These are phyloP conservation scores for Parthenolecanium corni DNA, from an alignment of 2,888 invertebrate genomes.

Conservation along the genomic window DNA sequence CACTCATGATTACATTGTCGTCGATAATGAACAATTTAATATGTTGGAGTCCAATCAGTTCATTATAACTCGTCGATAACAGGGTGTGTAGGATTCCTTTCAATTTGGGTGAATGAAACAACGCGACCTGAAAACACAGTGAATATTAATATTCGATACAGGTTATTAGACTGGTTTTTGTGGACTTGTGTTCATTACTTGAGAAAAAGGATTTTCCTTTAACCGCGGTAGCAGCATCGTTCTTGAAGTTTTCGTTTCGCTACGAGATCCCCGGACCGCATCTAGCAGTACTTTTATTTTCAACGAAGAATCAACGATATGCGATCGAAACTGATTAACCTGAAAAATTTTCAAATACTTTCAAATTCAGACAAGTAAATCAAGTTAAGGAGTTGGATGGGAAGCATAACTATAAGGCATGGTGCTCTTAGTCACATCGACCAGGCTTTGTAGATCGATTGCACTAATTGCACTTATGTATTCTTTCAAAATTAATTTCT, in stretches of 20 bases:
- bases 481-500: too few relatives aligned
- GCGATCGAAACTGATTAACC: conserved; percentile 52
- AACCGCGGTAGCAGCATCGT: conserved; percentile 66
- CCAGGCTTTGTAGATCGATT: too few relatives aligned
- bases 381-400: too few relatives aligned
- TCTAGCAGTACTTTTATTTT: conserved; percentile 73
- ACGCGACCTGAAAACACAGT: conserved; percentile 50
- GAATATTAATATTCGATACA: too few relatives aligned
- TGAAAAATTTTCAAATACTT: conserved; percentile 32
- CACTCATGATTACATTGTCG: conserved; percentile 83
- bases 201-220: conserved; percentile 46
- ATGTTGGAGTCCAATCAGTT: conserved; percentile 88
- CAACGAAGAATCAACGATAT: conserved; percentile 45
- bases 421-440: too few relatives aligned
- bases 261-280: conserved; percentile 78
- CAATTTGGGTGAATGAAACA: conserved; percentile 88
- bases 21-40: conserved; percentile 97
- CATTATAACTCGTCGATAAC: conserved; percentile 82
- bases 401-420: too few relatives aligned
- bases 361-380: too few relatives aligned
- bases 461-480: too few relatives aligned
- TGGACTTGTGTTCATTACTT: conserved; percentile 34
- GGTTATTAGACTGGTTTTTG: too few relatives aligned
- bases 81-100: conserved; percentile 66
- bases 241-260: conserved; percentile 61